A percentile compares a stretch with the other conserved stretches of the same genome.
Conservation (phyloP, 1,140 invertebrate species). For the Lamellibrachia luymesi region DNA sequence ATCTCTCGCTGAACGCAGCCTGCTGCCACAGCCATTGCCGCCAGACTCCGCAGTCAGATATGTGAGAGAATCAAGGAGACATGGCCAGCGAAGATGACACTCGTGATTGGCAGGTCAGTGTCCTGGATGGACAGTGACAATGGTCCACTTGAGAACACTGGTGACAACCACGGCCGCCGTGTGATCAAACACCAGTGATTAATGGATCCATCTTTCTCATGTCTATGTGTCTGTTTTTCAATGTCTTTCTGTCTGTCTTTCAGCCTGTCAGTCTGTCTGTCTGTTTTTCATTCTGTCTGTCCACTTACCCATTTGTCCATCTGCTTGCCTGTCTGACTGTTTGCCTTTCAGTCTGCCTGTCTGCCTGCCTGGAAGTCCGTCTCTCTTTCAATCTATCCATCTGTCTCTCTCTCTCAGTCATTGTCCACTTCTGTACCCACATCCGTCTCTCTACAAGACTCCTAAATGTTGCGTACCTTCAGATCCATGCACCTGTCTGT, state of each 20-base stretch:
- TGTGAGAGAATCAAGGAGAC: neutral
- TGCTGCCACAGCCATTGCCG: neutral
- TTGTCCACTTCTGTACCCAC: neutral
- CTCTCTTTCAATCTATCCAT: neutral
- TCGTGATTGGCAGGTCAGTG: neutral
- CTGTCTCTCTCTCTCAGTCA: no score
- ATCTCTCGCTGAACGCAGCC: neutral
- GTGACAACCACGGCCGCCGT: neutral
- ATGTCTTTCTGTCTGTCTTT: neutral
- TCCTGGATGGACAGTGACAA: neutral
- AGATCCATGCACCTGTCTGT: no score
- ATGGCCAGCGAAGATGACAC: neutral
- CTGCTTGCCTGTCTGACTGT: no score
- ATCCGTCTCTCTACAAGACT: no score
- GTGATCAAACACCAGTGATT: neutral
- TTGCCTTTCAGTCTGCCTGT: no score
- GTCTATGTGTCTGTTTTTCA: neutral
- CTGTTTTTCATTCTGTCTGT: neutral
- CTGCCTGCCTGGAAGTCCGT: no score
- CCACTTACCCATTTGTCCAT: neutral
- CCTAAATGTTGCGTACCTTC: no score
- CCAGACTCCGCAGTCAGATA: neutral
- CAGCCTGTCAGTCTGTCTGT: neutral
- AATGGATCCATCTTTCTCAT: neutral
- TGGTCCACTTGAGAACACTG: neutral